Evolutionary conservation across 1,140 invertebrate species (phyloP).

Genomic region (Laodelphax striatellus): DNA sequence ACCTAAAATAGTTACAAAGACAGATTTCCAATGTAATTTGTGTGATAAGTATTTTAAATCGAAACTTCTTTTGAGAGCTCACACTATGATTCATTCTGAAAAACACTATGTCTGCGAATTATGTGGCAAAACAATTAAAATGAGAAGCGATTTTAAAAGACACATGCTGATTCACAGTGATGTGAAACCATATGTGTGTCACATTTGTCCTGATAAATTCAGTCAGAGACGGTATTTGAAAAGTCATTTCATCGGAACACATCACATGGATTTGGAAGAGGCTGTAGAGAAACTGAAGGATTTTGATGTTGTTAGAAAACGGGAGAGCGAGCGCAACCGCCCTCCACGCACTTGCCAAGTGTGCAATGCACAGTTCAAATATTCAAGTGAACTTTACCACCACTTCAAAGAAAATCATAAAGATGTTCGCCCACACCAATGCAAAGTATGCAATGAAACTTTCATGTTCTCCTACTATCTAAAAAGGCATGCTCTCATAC

Average conservation of each 20-base stretch:
- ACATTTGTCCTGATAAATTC: slow-evolving; percentile 44
- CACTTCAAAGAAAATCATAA: slow-evolving; percentile 42
- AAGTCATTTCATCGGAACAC: too few relatives aligned
- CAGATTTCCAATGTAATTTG: slow-evolving; percentile 26
- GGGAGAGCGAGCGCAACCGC: too few relatives aligned
- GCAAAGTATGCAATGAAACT: slow-evolving; percentile 43
- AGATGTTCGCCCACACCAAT: slow-evolving; percentile 50
- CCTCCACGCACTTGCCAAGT: too few relatives aligned
- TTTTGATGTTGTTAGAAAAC: too few relatives aligned
- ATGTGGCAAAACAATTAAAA: slow-evolving; percentile 38
- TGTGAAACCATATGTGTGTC: slow-evolving; percentile 46
- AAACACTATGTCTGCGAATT: slow-evolving; percentile 42
- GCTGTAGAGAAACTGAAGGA: too few relatives aligned
- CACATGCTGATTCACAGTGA: slow-evolving; percentile 45
- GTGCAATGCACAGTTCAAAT: too few relatives aligned
- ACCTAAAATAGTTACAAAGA: too few relatives aligned
- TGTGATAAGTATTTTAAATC: slow-evolving; percentile 35
- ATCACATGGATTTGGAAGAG: too few relatives aligned
- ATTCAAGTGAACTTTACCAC: slow-evolving; percentile 40
- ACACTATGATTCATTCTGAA: slow-evolving; percentile 27
- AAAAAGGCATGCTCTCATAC: slow-evolving; percentile 38
- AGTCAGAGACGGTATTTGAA: slow-evolving; percentile 17
- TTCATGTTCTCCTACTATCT: slow-evolving; percentile 48
- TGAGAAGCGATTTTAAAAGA: slow-evolving; percentile 34
- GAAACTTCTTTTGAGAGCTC: not conserved